Conservation (phyloP, 1,140 invertebrate species). For the Drosophila sturtevanti region DNA sequence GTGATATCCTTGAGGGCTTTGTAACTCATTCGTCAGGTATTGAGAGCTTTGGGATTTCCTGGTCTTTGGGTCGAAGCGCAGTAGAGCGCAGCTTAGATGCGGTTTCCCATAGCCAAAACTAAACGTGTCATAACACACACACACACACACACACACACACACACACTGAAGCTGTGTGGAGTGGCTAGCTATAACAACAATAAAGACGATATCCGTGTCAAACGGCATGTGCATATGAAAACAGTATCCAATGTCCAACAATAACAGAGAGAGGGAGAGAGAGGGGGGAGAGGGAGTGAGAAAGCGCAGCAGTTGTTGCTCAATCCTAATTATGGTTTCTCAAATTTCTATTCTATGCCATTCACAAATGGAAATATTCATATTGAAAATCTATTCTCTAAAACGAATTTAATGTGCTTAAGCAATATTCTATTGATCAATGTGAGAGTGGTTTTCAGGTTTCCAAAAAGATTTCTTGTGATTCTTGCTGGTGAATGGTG, state of each 20-base stretch:
- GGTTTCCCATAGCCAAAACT: constrained; percentile 11
- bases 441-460: neutral
- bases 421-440: neutral
- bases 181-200: neutral
- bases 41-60: constrained; percentile 64
- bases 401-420: neutral
- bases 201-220: constrained; percentile 1
- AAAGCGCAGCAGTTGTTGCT: neutral
- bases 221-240: constrained; percentile 7
- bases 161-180: neutral
- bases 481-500: too few relatives aligned
- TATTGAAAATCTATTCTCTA: neutral
- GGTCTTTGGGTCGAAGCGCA: constrained; percentile 46
- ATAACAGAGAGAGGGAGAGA: neutral
- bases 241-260: neutral
- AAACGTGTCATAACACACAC: constrained; percentile 59
- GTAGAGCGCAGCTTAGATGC: constrained; percentile 46
- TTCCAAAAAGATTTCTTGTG: neutral
- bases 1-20: constrained; percentile 40
- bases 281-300: neutral
- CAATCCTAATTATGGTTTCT: neutral
- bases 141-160: constrained; percentile 1
- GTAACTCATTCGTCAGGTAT: constrained; percentile 66
- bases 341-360: neutral
- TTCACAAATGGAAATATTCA: neutral